These are phyloP conservation scores for Eupithecia dodoneata DNA, from an alignment of 2,888 invertebrate species.

Conservation along the genomic window DNA sequence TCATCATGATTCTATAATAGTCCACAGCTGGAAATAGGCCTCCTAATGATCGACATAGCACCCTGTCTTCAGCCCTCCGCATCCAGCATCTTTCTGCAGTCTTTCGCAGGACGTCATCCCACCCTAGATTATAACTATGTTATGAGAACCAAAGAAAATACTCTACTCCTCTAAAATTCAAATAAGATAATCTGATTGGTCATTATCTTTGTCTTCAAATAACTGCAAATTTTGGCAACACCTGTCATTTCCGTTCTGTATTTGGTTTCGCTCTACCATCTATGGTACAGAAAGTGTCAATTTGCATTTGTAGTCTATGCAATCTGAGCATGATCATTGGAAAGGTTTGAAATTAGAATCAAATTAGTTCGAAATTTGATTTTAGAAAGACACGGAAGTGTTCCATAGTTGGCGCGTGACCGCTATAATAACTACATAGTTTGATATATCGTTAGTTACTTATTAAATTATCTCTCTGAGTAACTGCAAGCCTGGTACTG, in stretches of 20 bases:
- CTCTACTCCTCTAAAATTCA: too few relatives aligned
- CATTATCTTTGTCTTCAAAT: background rate
- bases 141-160: too few relatives aligned
- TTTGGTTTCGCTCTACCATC: slow-evolving; percentile 12
- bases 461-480: background rate
- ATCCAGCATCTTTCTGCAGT: too few relatives aligned
- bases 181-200: background rate
- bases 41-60: too few relatives aligned
- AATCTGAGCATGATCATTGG: slow-evolving; percentile 11
- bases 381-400: slow-evolving; percentile 9
- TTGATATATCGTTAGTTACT: background rate
- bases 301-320: slow-evolving; percentile 2
- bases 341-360: slow-evolving; percentile 12
- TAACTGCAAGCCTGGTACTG: too few relatives aligned
- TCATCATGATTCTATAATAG: too few relatives aligned
- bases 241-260: slow-evolving; percentile 3
- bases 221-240: background rate
- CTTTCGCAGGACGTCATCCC: too few relatives aligned
- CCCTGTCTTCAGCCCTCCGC: too few relatives aligned
- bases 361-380: slow-evolving; percentile 6
- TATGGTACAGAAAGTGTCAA: slow-evolving; percentile 9
- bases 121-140: too few relatives aligned
- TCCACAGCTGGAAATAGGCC: too few relatives aligned
- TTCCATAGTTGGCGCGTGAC: slow-evolving; percentile 13
- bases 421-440: slow-evolving; percentile 13